Percentiles rank a stretch among this genome's conserved stretches.
These are phyloP conservation scores for Macrocentrus cingulum DNA, from an alignment of 1,140 invertebrate genomes.

Conservation along the genomic window DNA sequence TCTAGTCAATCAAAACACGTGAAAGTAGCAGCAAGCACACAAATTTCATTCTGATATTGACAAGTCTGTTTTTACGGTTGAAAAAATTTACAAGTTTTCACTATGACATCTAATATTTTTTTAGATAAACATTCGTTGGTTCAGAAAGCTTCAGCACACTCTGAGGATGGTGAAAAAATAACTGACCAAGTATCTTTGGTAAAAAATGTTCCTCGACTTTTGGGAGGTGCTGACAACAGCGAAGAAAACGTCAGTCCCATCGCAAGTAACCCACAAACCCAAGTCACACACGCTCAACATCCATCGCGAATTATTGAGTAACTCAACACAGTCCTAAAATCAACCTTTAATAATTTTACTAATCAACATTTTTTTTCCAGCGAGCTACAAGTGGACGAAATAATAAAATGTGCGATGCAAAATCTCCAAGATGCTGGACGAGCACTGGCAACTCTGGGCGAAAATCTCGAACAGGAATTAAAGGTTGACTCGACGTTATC, in stretches of 20 bases:
- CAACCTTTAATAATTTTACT: no score
- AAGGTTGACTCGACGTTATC: conserved; percentile 43
- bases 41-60: no score
- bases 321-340: no score
- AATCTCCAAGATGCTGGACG: conserved; percentile 48
- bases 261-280: no score
- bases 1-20: no score
- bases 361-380: no score
- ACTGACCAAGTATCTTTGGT: no score
- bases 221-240: background rate
- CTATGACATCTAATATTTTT: background rate
- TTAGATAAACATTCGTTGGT: background rate
- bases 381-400: conserved; percentile 46
- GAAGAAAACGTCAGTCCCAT: no score
- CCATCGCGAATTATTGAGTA: conserved; percentile 6
- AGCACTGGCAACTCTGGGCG: conserved; percentile 39
- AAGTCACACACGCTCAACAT: no score
- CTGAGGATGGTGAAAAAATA: no score
- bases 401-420: conserved; percentile 44
- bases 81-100: background rate
- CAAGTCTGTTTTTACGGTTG: no score
- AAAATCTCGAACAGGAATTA: conserved; percentile 51
- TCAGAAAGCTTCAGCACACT: background rate
- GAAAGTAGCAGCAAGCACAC: no score
- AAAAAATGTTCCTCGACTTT: background rate